Base-by-base conservation (phyloP, 2,888 invertebrate genomes). In the Andrena haemorrhoa region DNA sequence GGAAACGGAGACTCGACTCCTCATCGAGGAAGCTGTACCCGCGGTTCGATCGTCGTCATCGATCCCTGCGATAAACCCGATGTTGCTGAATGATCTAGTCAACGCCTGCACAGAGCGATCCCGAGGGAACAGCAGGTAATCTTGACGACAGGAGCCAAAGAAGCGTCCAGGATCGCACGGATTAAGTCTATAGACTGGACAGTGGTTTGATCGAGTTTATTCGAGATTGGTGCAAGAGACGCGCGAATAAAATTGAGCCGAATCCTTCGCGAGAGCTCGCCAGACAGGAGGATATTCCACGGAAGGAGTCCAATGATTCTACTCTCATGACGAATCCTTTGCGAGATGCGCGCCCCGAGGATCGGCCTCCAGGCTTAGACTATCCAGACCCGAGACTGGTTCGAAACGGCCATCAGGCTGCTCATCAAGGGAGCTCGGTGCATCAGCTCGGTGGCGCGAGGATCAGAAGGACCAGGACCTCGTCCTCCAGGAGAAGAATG, bases 401-500 rank as follows among this genome's bases (percentile, higher is more conserved):
- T 7, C 89, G 90, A 10, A 84, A 87, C 77, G 88, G 90, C 61
- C 92, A 91, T 66, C 90, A 90, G 72, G 77, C 85, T 41, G 41
- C 41, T 20, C 89, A 89, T 64, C 89, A 89, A 65, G 84, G 81
- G 60, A 90, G 86, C 69, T 79, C 90, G 33, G 79, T 83, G 51
- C 83, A 84, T 58, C 91, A 89, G 53, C 88, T 91, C 68, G 87
- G 86, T 53, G 85, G 88, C 29, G 75, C 88, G 16, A 89, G 92
- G 58, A 85, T 92, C 41, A 83, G 92, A 53, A 90, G 92, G 75
- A 90, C 91, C n/a, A 89, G 92, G 78, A 89, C 87, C 58, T 90
- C 91, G 75, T 92, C 92, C 61, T 90, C 90, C 75, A 91, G 92
- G 82, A 88, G 90, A 86, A 95, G 94, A 94, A 97, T 97, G 97